Conservation (phyloP, 2,797 vertebrate species). For the Carcharodon carcharias region DNA sequence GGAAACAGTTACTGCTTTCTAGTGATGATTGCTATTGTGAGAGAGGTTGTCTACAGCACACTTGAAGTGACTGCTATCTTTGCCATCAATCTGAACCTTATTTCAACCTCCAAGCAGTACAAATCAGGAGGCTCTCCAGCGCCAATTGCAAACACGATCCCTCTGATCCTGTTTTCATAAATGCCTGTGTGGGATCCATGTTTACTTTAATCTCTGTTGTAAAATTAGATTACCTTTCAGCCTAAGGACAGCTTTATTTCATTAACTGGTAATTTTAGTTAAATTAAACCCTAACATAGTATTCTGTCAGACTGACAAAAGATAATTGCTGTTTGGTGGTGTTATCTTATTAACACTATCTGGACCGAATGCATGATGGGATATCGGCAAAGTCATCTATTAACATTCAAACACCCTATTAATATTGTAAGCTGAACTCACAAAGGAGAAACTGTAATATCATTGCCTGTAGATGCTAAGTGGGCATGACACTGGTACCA, state of each 20-base stretch:
- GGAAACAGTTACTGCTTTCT: neutral
- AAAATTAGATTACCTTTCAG: constrained; percentile 33
- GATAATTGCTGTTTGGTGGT: constrained; percentile 34
- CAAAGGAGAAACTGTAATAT: constrained; percentile 24
- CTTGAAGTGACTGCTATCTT: neutral
- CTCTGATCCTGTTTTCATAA: neutral
- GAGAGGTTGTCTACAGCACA: neutral
- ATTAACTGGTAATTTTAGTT: constrained; percentile 31
- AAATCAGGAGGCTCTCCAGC: neutral
- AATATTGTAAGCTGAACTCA: constrained; percentile 26
- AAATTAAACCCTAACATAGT: constrained; percentile 36
- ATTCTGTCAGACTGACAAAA: constrained; percentile 36
- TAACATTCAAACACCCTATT: constrained; percentile 25
- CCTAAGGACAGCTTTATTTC: constrained; percentile 26
- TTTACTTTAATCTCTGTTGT: neutral
- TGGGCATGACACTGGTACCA: neutral
- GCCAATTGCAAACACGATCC: neutral
- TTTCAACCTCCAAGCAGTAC: neutral
- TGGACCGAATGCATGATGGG: neutral
- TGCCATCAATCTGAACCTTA: constrained; percentile 12
- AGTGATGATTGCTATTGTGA: constrained; percentile 1
- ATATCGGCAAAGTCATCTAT: neutral
- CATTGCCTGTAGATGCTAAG: constrained; percentile 17
- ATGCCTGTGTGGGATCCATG: neutral
- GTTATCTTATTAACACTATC: constrained; percentile 33